Conservation (phyloP, 2,888 invertebrate species). For the Drosophila siamana region DNA sequence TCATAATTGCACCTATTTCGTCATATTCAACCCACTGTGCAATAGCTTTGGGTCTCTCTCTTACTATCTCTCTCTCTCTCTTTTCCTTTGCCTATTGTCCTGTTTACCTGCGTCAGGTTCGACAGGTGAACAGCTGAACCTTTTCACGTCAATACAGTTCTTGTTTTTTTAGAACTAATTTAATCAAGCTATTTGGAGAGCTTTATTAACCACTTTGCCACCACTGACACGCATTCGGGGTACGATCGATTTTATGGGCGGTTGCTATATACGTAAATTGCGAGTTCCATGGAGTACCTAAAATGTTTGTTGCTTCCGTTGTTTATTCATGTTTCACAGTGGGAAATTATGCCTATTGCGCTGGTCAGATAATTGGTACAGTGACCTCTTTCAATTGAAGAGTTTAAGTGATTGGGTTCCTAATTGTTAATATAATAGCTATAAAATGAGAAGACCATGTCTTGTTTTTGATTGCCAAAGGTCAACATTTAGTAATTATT, state of each 20-base stretch:
- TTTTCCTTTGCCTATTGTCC: conserved; percentile 35
- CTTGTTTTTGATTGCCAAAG: conserved; percentile 19
- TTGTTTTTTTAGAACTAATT: conserved; percentile 38
- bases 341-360: conserved; percentile 52
- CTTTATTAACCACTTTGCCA: conserved; percentile 44
- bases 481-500: conserved; percentile 25
- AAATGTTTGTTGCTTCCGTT: conserved; percentile 25
- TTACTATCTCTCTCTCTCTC: conserved; percentile 35
- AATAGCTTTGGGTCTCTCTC: conserved; percentile 10
- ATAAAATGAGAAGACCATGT: conserved; percentile 6
- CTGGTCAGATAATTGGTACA: conserved; percentile 62
- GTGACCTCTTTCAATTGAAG: conserved; percentile 70
- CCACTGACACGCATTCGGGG: conserved; percentile 63
- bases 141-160: conserved; percentile 52
- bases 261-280: conserved; percentile 1
- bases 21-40: conserved; percentile 38
- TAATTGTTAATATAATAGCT: conserved; percentile 20
- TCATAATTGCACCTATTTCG: not conserved
- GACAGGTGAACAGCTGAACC: conserved; percentile 57
- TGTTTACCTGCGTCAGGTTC: conserved; percentile 39
- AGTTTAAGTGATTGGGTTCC: conserved; percentile 57
- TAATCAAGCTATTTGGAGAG: conserved; percentile 45
- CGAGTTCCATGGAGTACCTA: not conserved
- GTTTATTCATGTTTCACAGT: conserved; percentile 37
- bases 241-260: conserved; percentile 63